Base-by-base conservation (phyloP, 2,888 invertebrate genomes). In the Drosophila paranaensis region DNA sequence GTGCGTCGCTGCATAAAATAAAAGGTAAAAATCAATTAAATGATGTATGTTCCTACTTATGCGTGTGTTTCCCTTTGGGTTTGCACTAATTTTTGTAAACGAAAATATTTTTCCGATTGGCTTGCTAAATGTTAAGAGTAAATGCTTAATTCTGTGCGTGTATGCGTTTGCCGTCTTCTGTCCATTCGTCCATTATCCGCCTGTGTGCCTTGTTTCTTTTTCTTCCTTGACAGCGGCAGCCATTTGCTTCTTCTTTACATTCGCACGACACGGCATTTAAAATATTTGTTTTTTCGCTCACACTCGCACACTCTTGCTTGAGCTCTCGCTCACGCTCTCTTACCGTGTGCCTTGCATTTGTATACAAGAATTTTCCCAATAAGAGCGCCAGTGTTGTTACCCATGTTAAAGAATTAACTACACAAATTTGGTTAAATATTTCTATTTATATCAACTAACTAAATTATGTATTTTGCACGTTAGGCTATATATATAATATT, bases 211-310 rank as follows among this genome's bases (percentile, higher is more conserved):
- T 77, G 60, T 74, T 73, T 81, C 74, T 70, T 85, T 85, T 85
- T 77, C 81, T 81, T 88, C 89, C 89, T 89, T 89, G 73, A 81
- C 80, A 88, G 73, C 72, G 79, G 78, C 87, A 74, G 81, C 88
- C 82, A 83, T 83, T 83, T 88, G 79, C 85, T 82, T 82, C 81
- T 86, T 82, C 71, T 79, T 77, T 65, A 69, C 63, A 67, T 66
- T 75, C 71, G 78, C 71, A 68, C 75, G 73, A 64, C 64, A 66
- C 54, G 40, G 70, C 63, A 55, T 65, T 77, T 78, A 65, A 76
- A 65, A 65, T 65, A 73, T 67, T 69, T 53, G 35, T 53, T 37
- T 72, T 72, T 70, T 65, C 51, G 54, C 66, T 73, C 48, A 60
- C 53, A 63, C 62, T 58, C 48, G 66, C 20, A 58, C 16, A 13